Base-by-base conservation (phyloP, 2,888 invertebrate species). In the Dexiosoma caninum region DNA sequence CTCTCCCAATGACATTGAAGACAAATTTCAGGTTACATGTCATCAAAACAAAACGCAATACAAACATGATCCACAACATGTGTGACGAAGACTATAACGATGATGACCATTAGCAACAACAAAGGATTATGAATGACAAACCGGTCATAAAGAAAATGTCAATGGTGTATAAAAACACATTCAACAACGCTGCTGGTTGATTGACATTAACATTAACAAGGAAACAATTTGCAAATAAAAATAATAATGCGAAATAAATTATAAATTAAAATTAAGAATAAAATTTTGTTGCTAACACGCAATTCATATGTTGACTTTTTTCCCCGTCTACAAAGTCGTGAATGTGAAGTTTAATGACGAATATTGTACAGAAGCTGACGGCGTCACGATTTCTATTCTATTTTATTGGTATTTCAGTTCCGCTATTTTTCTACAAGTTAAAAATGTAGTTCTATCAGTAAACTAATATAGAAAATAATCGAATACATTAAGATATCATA, bases 131-230 rank as follows among this genome's bases (percentile, higher is more conserved):
- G 42, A 66, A 49, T 64, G 77, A 77, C 19, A 23, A n/a, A 32
- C 30, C 40, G 55, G 64, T 4, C 27, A 64, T 57, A 40, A 64
- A 57, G 49, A 49, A 69, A 77, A 70, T 62, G 30, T 57, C 46
- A 46, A 30, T 55, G 35, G 10, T 53, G 14, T 10, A 32, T 5
- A 19, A 12, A 42, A 42, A 16, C 16, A 55, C 14, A 27, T 32
- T 21, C 32, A 44, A 44, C 42, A n/a, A 12, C 35, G 35, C 0
- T 19, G 21, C 32, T 23, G 40, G 16, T 21, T 62, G 55, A 70
- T 77, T 77, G 69, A 77, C 77, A 64, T 64, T 77, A 62, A 77
- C 77, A 64, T 64, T 55, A 77, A 77, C 27, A 55, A 55, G 37
- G 46, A 64, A 70, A 16, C 14, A 57, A 46, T 62, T 35, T 55